Evolutionary conservation across 2,113 vertebrate species (phyloP).

Genomic region (Oophaga pumilio): DNA sequence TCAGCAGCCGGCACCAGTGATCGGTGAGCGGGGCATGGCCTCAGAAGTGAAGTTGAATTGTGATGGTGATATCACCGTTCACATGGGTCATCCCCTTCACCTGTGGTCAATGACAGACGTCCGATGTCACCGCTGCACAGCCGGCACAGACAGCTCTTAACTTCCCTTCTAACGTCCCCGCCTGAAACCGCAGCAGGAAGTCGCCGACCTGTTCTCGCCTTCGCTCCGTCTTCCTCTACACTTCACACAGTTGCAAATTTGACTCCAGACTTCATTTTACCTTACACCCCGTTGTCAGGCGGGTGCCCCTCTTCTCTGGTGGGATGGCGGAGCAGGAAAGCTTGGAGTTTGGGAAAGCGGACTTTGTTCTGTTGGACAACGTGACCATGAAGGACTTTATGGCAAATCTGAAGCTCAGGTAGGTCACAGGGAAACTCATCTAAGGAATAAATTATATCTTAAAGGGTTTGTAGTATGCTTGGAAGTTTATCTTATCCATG

Average conservation of each 20-base stretch:
- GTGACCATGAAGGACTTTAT: conserved; percentile 92
- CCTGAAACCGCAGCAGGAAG: conserved; percentile 37
- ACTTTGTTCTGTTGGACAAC: conserved; percentile 91
- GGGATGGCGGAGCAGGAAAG: conserved; percentile 87
- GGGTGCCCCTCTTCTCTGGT: neutral
- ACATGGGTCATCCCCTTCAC: neutral
- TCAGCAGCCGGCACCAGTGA: neutral
- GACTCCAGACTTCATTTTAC: neutral
- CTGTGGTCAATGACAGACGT: neutral
- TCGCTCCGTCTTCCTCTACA: conserved; percentile 11
- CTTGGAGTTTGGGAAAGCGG: conserved; percentile 85
- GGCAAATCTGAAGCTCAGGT: conserved; percentile 89
- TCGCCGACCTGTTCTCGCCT: neutral
- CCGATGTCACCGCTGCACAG: neutral
- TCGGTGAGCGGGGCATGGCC: neutral
- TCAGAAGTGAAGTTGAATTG: neutral
- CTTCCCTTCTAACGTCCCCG: conserved; percentile 10
- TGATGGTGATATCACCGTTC: neutral
- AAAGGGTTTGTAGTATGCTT: too few relatives aligned
- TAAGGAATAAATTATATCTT: neutral
- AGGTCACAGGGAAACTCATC: conserved; percentile 39
- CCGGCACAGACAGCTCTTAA: neutral
- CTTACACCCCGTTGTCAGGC: neutral
- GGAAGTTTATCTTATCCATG: too few relatives aligned
- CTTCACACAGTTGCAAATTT: neutral